Evolutionary conservation across 1,140 invertebrate genomes (phyloP).

Genomic region (Centruroides vittatus): DNA sequence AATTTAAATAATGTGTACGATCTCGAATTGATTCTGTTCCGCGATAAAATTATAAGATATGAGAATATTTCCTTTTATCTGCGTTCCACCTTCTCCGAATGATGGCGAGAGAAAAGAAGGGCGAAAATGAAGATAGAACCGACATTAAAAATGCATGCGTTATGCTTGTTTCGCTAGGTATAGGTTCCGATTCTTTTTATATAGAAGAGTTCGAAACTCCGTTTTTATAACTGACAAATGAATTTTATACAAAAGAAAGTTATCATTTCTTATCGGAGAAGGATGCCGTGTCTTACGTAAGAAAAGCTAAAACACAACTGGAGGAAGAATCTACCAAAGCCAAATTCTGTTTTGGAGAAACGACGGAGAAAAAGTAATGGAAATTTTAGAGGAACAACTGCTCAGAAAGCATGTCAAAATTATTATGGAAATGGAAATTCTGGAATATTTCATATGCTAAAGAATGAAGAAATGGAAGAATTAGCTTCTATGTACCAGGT

Average conservation of each 20-base stretch:
- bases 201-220: constrained; percentile 97
- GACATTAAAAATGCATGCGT: constrained; percentile 97
- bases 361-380: constrained; percentile 87
- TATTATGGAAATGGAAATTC: constrained; percentile 99
- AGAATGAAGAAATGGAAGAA: constrained; percentile 91
- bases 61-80: constrained; percentile 87
- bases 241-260: constrained; percentile 97
- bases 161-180: constrained; percentile 95
- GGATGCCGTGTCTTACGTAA: constrained; percentile 95
- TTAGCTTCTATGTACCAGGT: constrained; percentile 96
- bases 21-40: constrained; percentile 91
- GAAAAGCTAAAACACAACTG: constrained; percentile 93
- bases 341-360: constrained; percentile 92
- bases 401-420: constrained; percentile 99
- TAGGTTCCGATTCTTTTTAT: constrained; percentile 84
- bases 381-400: constrained; percentile 92
- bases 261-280: constrained; percentile 97
- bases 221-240: constrained; percentile 89
- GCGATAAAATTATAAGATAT: constrained; percentile 90
- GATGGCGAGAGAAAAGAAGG: constrained; percentile 85
- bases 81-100: constrained; percentile 83
- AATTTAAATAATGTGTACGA: constrained; percentile 99
- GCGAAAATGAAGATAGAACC: constrained; percentile 86
- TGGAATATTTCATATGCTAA: constrained; percentile 96
- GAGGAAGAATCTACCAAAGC: constrained; percentile 93